Evolutionary conservation across 2,113 vertebrate species (phyloP).

Genomic region (Zosterops lateralis): DNA sequence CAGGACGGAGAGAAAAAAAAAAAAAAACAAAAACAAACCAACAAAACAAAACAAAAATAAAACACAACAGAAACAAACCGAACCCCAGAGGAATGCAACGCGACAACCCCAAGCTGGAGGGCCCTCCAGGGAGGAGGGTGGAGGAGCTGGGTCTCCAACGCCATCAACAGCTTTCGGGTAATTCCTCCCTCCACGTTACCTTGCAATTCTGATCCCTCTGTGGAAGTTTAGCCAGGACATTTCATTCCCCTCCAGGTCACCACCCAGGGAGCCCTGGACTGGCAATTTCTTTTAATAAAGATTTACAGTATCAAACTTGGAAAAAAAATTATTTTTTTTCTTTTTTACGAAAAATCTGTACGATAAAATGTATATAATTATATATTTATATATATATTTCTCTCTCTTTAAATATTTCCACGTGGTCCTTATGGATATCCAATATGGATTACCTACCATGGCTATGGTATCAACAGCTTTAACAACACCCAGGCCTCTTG

Average conservation of each 20-base stretch:
- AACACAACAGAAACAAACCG: conserved; percentile 7
- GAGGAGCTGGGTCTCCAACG: conserved; percentile 29
- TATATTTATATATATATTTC: conserved; percentile 83
- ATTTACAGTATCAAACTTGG: conserved; percentile 77
- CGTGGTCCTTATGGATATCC: conserved; percentile 86
- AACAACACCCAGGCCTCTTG: conserved; percentile 58
- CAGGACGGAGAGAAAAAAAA: not conserved
- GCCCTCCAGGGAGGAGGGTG: conserved; percentile 37
- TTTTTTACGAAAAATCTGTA: conserved; percentile 82
- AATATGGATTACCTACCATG: conserved; percentile 98
- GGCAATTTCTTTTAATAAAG: conserved; percentile 70
- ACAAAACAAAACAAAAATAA: not conserved
- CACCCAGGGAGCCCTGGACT: conserved; percentile 66
- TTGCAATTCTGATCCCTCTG: conserved; percentile 53
- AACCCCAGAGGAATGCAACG: conserved; percentile 65
- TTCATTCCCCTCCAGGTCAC: conserved; percentile 55
- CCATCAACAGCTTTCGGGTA: conserved; percentile 8
- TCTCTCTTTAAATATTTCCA: conserved; percentile 83
- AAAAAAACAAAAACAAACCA: not conserved
- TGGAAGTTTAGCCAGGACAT: conserved; percentile 33
- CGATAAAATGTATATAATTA: conserved; percentile 78
- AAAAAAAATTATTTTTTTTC: conserved; percentile 64
- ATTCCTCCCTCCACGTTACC: conserved; percentile 43
- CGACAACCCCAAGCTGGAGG: conserved; percentile 50
- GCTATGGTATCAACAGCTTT: conserved; percentile 70